Evolutionary conservation across 92 coral and sea anemone genomes (phyloP).

Genomic region (Pocillopora grandis): DNA sequence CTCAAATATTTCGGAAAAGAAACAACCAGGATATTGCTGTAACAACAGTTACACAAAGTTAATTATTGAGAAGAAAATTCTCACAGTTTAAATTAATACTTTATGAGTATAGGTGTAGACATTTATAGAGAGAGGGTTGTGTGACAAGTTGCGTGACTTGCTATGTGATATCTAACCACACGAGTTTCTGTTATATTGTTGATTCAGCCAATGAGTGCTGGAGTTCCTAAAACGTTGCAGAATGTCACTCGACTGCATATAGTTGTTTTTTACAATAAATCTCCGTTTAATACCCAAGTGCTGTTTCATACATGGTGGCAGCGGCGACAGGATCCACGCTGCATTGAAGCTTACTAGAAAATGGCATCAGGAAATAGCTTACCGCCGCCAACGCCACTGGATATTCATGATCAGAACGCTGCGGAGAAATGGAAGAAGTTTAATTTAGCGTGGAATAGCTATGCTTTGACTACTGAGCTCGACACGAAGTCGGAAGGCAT

Average conservation of each 20-base stretch:
- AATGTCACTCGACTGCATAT: not conserved
- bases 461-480: not conserved
- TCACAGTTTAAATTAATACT: too few species aligned
- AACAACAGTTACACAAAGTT: too few species aligned
- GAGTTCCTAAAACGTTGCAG: not conserved
- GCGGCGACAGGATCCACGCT: conserved; percentile 16
- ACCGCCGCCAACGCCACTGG: not conserved
- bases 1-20: too few species aligned
- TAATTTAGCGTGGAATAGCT: not conserved
- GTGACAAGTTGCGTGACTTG: conserved; percentile 2
- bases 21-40: too few species aligned
- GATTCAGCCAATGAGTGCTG: too few species aligned
- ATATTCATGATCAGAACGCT: not conserved
- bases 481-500: not conserved
- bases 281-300: not conserved
- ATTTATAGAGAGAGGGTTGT: not conserved
- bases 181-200: too few species aligned
- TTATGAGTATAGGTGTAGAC: too few species aligned
- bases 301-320: conserved; percentile 38
- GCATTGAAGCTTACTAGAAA: not conserved
- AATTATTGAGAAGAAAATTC: too few species aligned
- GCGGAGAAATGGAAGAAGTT: not conserved
- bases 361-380: not conserved
- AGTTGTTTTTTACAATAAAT: not conserved
- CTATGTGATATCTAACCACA: not conserved